Evolutionary conservation across 2,888 invertebrate species (phyloP).

Genomic region (Eupithecia exiguata): DNA sequence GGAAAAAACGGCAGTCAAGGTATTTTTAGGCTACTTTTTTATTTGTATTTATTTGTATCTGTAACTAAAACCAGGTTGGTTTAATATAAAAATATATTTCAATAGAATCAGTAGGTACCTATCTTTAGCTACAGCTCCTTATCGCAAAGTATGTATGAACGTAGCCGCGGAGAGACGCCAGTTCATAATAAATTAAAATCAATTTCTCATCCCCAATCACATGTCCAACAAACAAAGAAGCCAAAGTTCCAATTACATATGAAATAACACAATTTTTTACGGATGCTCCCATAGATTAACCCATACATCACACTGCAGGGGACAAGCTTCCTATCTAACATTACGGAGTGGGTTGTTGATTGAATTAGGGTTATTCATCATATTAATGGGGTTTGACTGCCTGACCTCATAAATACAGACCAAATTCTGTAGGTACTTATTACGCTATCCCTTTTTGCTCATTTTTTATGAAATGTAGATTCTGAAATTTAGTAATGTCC

Average conservation of each 20-base stretch:
- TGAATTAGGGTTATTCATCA: slow-evolving; percentile 76
- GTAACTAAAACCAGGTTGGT: not conserved
- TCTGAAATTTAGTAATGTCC: too few species aligned
- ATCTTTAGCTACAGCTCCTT: not conserved
- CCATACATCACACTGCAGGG: slow-evolving; percentile 66
- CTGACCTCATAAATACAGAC: not conserved
- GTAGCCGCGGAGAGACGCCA: not conserved
- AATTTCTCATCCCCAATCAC: slow-evolving; percentile 25
- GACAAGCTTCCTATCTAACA: slow-evolving; percentile 59
- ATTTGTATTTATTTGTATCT: too few species aligned
- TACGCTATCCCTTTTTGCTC: too few species aligned
- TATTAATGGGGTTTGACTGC: slow-evolving; percentile 61
- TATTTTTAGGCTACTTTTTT: too few species aligned
- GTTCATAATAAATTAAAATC: slow-evolving; percentile 28
- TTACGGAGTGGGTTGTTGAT: slow-evolving; percentile 59
- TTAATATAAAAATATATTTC: not conserved
- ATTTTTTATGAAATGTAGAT: too few species aligned
- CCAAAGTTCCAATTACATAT: slow-evolving; percentile 44
- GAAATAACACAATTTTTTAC: slow-evolving; percentile 51
- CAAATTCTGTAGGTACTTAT: not conserved
- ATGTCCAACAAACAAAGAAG: slow-evolving; percentile 38
- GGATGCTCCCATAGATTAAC: slow-evolving; percentile 29
- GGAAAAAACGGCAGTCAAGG: too few species aligned
- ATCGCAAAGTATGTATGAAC: not conserved
- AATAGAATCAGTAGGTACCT: not conserved